Conservation (phyloP, 2,113 vertebrate genomes). For the Calonectris borealis region DNA sequence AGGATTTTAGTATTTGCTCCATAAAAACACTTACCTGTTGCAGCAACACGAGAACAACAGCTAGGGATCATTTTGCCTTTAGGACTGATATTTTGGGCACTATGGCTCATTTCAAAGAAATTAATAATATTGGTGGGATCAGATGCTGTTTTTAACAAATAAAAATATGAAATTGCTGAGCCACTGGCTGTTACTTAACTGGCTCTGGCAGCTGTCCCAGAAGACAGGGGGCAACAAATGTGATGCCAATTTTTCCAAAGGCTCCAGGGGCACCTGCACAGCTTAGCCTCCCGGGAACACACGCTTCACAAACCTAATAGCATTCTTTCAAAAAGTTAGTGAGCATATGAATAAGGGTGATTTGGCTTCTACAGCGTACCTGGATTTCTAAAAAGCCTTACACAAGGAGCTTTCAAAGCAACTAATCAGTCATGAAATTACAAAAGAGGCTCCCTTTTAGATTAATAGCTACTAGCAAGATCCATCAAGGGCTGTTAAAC, state of each 20-base stretch:
- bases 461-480: constrained; percentile 21
- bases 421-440: constrained; percentile 23
- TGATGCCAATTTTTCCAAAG: too few species aligned
- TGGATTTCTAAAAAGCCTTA: constrained; percentile 6
- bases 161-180: too few species aligned
- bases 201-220: too few species aligned
- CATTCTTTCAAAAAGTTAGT: not conserved
- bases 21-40: not conserved
- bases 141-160: too few species aligned
- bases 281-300: not conserved
- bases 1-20: not conserved
- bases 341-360: not conserved
- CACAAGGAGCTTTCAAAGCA: not conserved
- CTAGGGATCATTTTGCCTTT: not conserved
- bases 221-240: too few species aligned
- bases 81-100: not conserved
- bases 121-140: not conserved
- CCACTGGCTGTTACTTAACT: too few species aligned
- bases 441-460: not conserved
- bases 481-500: constrained; percentile 8
- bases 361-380: constrained; percentile 2
- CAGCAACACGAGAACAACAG: not conserved
- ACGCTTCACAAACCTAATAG: not conserved
- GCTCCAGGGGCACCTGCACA: too few species aligned
- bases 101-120: not conserved